phyloP scores from a whole-genome alignment of 2,797 vertebrate species.

The Hipposideros larvatus region DNA sequence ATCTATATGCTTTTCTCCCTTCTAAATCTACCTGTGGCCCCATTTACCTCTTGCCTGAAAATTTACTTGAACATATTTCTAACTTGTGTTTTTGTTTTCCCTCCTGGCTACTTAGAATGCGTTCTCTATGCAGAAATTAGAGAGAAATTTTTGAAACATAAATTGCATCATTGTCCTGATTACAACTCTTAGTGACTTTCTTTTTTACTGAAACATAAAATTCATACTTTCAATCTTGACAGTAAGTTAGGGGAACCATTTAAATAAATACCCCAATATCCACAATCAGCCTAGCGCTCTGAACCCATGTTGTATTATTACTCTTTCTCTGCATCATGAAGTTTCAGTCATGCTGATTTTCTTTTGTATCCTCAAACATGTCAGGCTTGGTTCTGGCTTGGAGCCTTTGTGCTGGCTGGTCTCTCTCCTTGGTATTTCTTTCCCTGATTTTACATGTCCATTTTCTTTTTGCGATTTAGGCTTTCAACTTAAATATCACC shows the following conservation, averaged over 20 bases:
- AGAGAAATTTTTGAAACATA: conserved; percentile 17
- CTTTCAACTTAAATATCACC: neutral
- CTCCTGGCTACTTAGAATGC: neutral
- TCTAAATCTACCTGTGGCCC: neutral
- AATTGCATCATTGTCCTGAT: neutral
- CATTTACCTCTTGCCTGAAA: neutral
- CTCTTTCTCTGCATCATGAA: neutral
- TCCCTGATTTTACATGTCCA: neutral
- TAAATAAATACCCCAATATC: neutral
- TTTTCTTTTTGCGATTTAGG: neutral
- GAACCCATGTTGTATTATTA: neutral
- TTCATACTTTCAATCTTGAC: neutral
- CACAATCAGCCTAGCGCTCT: neutral
- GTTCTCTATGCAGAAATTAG: neutral
- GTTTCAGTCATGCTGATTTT: neutral
- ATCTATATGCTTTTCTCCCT: neutral
- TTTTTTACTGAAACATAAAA: neutral
- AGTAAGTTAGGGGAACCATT: neutral
- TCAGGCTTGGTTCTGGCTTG: neutral
- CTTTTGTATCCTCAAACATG: neutral
- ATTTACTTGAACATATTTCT: conserved; percentile 10
- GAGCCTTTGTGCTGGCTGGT: neutral
- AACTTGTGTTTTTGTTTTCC: neutral
- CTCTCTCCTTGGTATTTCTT: neutral
- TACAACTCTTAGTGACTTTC: neutral